A percentile compares a stretch with the other conserved stretches of the same genome.
Conservation (phyloP, 2,113 vertebrate genomes). For the Acrocephalus arundinaceus region DNA sequence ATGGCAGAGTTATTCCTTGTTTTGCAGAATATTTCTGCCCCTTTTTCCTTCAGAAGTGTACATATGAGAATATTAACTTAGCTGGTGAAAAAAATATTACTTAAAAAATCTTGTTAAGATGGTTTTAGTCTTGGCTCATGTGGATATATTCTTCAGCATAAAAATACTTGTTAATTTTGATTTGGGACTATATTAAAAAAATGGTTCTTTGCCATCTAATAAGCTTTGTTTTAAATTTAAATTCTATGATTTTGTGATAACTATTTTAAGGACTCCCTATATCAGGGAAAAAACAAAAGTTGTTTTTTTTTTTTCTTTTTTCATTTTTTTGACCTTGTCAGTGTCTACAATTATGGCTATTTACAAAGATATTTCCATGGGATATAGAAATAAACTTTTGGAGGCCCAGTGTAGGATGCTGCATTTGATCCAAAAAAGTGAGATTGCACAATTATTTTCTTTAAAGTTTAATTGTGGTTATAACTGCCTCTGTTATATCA, state of each 20-base stretch:
- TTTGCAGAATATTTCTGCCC: not conserved
- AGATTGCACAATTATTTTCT: not conserved
- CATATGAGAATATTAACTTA: not conserved
- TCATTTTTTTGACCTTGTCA: fast-evolving
- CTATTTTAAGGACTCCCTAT: not conserved
- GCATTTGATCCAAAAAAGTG: not conserved
- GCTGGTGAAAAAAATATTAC: not conserved
- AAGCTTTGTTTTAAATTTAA: not conserved
- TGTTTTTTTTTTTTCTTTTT: no score
- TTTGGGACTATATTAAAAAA: not conserved
- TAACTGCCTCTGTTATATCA: not conserved
- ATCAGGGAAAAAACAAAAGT: not conserved
- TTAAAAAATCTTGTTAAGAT: not conserved
- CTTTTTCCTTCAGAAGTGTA: not conserved
- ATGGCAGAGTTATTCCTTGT: not conserved
- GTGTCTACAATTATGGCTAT: not conserved
- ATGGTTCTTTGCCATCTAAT: not conserved
- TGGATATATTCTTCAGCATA: not conserved
- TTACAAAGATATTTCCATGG: not conserved
- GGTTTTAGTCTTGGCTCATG: not conserved
- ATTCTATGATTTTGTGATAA: not conserved
- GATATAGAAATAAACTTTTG: not conserved
- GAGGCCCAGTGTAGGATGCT: not conserved
- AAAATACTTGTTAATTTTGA: not conserved
- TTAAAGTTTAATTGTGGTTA: not conserved